Evolutionary conservation across 35 echinoderm and acorn worm genomes (phyloP).

Genomic region (Patiria miniata): DNA sequence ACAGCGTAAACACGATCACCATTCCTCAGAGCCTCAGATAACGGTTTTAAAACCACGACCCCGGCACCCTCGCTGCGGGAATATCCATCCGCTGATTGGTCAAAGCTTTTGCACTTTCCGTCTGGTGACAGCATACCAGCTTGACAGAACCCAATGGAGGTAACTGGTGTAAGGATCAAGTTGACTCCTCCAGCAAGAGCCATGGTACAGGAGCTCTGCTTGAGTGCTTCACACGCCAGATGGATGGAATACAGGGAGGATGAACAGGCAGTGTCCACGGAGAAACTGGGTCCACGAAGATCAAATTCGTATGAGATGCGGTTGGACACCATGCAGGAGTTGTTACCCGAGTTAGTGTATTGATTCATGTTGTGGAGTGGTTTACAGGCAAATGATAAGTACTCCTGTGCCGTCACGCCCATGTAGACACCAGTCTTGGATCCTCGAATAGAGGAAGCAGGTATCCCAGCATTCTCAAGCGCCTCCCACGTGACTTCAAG

Average conservation of each 20-base stretch:
- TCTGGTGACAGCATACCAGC: slow-evolving; percentile 65
- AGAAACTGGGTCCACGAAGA: slow-evolving; percentile 43
- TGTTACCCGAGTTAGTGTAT: slow-evolving; percentile 52
- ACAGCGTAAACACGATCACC: slow-evolving; percentile 66
- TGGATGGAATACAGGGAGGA: slow-evolving; percentile 55
- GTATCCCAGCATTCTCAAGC: slow-evolving; percentile 52
- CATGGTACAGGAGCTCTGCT: slow-evolving; percentile 25
- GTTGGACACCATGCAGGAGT: slow-evolving; percentile 50
- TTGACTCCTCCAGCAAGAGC: slow-evolving; percentile 70
- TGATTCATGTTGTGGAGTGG: slow-evolving; percentile 32
- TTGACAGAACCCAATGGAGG: slow-evolving; percentile 60
- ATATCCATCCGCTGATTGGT: slow-evolving; percentile 63
- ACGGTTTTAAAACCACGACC: slow-evolving; percentile 51
- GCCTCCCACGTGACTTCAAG: slow-evolving; percentile 57
- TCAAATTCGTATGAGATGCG: slow-evolving; percentile 48
- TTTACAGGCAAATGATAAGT: background rate
- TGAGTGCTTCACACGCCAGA: slow-evolving; percentile 54
- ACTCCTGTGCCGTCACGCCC: slow-evolving; percentile 46
- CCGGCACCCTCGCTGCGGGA: slow-evolving; percentile 63
- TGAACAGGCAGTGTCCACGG: slow-evolving; percentile 63
- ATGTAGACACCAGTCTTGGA: slow-evolving; percentile 58
- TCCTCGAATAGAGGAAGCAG: slow-evolving; percentile 33
- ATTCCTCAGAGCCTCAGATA: slow-evolving; percentile 42
- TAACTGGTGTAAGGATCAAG: slow-evolving; percentile 31
- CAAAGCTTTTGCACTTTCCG: slow-evolving; percentile 78